Conservation (phyloP, 2,888 invertebrate genomes). For the Epinotia nisella region DNA sequence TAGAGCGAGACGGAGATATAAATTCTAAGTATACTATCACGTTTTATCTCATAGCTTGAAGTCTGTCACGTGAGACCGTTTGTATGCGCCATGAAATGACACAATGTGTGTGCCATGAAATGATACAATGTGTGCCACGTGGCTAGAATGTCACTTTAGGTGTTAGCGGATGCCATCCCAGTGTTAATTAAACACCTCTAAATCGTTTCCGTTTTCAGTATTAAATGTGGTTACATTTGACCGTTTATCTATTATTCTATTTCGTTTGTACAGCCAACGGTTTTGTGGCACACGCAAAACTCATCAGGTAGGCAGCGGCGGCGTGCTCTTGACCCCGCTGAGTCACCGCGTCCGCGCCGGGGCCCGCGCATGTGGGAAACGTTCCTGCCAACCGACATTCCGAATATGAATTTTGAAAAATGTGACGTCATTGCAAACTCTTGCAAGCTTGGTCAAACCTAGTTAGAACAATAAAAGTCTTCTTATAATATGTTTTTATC, state of each 20-base stretch:
- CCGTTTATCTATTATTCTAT: constrained; percentile 27
- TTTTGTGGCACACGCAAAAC: constrained; percentile 69
- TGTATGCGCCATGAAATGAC: no score
- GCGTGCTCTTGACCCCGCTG: constrained; percentile 80
- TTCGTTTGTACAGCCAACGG: constrained; percentile 22
- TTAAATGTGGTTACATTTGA: constrained; percentile 16
- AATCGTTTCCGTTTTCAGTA: constrained; percentile 17
- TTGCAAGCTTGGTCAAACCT: no score
- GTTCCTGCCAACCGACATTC: constrained; percentile 34
- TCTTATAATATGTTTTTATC: no score
- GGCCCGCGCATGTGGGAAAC: constrained; percentile 53
- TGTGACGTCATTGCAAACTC: constrained; percentile 10
- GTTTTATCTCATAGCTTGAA: no score
- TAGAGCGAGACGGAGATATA: no score
- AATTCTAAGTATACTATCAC: no score
- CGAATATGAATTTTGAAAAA: constrained; percentile 38
- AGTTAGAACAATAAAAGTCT: no score
- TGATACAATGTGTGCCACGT: not conserved
- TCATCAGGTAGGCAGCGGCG: constrained; percentile 71
- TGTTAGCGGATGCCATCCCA: not conserved
- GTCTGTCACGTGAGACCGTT: no score
- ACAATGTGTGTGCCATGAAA: not conserved
- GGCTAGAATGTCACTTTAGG: not conserved
- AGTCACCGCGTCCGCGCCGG: constrained; percentile 62
- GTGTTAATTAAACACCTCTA: constrained; percentile 14